A percentile compares a stretch with the other conserved stretches of the same genome.
phyloP scores from a whole-genome alignment of 2,797 vertebrate species.

The Helarctos malayanus region DNA sequence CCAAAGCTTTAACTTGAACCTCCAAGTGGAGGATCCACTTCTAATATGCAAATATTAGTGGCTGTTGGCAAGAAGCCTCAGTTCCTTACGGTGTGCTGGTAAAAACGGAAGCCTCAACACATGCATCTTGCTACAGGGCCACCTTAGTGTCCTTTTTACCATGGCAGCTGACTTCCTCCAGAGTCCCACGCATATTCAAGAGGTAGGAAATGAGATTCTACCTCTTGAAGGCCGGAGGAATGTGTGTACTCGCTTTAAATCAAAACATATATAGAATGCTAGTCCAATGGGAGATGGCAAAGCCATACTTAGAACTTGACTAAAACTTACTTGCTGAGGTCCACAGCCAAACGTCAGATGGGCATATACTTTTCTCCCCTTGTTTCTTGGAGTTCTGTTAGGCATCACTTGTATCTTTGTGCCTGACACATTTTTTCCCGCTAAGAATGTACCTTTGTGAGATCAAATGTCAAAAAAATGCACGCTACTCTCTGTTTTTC shows the following conservation, averaged over 20 bases:
- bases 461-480: conserved; percentile 32
- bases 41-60: neutral
- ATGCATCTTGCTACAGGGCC: neutral
- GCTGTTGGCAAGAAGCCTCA: neutral
- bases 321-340: neutral
- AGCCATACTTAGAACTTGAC: neutral
- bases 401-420: neutral
- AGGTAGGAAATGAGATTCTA: neutral
- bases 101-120: neutral
- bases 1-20: neutral
- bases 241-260: neutral
- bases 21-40: neutral
- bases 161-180: neutral
- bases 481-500: neutral
- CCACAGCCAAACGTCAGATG: neutral
- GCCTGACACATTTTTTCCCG: neutral
- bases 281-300: neutral
- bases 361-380: neutral
- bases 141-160: neutral
- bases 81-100: neutral
- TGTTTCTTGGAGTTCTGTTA: conserved; percentile 41
- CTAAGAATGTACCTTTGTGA: conserved; percentile 21
- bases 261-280: neutral
- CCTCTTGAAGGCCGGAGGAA: neutral
- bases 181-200: neutral